Conservation (phyloP, 2,888 invertebrate species). For the Eledone cirrhosa region DNA sequence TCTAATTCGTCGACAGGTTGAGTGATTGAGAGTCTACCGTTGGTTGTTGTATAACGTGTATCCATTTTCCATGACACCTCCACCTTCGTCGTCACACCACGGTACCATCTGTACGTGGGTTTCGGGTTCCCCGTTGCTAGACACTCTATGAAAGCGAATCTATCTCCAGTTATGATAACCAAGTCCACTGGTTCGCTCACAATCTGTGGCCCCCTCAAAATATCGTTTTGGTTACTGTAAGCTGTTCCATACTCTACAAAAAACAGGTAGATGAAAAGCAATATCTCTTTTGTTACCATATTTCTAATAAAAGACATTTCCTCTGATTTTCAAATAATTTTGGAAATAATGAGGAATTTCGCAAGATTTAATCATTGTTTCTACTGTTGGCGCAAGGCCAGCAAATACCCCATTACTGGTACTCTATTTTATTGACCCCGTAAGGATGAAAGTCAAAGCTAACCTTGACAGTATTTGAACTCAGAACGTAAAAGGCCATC, state of each 20-base stretch:
- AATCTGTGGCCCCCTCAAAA: constrained; percentile 89
- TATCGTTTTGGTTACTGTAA: constrained; percentile 76
- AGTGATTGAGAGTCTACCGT: constrained; percentile 88
- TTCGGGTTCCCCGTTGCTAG: constrained; percentile 81
- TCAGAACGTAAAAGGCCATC: no score
- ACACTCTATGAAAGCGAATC: constrained; percentile 58
- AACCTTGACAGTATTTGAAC: no score
- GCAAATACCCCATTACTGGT: no score
- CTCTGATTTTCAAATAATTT: no score
- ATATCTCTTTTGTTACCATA: no score
- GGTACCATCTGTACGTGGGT: constrained; percentile 89
- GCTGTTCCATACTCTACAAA: constrained; percentile 59
- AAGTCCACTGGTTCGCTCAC: constrained; percentile 76
- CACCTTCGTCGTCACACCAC: constrained; percentile 53
- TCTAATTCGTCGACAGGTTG: constrained; percentile 80
- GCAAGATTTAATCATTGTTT: no score
- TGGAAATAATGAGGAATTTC: no score
- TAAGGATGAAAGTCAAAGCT: no score
- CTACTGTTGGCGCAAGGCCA: no score
- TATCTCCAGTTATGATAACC: constrained; percentile 65
- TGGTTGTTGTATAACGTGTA: constrained; percentile 79
- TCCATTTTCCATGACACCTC: constrained; percentile 66
- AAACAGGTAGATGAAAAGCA: background rate
- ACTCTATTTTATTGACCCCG: no score
- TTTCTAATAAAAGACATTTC: no score